phyloP scores from a whole-genome alignment of 2,888 invertebrate genomes.

The Phyto melanocephala region DNA sequence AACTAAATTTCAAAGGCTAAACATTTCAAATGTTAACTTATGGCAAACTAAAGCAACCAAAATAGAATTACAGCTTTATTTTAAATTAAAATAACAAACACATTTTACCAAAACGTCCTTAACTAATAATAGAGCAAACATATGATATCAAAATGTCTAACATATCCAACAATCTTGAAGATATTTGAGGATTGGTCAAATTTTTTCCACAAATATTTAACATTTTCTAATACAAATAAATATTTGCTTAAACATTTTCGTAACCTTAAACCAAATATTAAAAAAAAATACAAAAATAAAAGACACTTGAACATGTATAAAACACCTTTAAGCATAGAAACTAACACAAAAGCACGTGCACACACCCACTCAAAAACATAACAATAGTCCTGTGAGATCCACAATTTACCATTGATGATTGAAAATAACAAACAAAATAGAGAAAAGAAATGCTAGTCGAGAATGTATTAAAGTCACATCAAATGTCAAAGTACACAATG shows the following conservation, averaged over 20 bases:
- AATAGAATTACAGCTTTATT: too few species aligned
- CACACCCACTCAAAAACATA: background rate
- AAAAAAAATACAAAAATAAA: background rate
- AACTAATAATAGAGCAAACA: too few species aligned
- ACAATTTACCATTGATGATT: slow-evolving; percentile 4
- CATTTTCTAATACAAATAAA: background rate
- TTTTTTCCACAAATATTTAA: too few species aligned
- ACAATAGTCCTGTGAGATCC: slow-evolving; percentile 21
- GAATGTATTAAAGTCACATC: slow-evolving; percentile 50
- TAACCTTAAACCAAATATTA: background rate
- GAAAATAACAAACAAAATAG: background rate
- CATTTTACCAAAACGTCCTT: too few species aligned
- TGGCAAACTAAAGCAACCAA: too few species aligned
- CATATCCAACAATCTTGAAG: too few species aligned
- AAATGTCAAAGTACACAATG: slow-evolving; percentile 46
- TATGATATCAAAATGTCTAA: too few species aligned
- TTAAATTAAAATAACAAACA: too few species aligned
- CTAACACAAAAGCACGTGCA: background rate
- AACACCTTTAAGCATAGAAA: slow-evolving; percentile 3
- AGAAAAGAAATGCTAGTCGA: background rate
- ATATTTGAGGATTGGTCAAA: too few species aligned
- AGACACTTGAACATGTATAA: background rate
- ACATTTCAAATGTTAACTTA: too few species aligned
- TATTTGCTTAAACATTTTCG: background rate
- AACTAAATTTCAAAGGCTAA: too few species aligned